Evolutionary conservation across 2,113 vertebrate genomes (phyloP).

Genomic region (Gasterosteus nipponicus): DNA sequence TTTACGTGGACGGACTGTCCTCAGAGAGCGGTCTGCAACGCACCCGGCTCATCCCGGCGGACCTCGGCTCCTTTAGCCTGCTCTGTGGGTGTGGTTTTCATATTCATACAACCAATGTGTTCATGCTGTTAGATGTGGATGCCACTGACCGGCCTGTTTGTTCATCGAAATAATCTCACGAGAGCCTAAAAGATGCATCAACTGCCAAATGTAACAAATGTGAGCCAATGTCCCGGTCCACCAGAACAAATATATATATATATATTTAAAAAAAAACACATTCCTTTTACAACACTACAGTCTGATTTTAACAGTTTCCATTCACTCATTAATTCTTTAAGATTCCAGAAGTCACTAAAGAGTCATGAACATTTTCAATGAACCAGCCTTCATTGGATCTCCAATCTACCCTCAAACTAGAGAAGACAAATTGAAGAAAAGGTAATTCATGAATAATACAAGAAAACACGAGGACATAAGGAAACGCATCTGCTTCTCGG

Average conservation of each 20-base stretch:
- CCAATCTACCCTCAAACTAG: neutral
- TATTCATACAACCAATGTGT: neutral
- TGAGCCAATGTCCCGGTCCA: neutral
- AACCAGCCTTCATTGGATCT: neutral
- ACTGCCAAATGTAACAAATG: neutral
- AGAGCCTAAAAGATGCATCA: neutral
- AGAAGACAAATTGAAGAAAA: neutral
- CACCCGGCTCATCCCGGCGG: neutral
- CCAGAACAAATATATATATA: constrained; percentile 1
- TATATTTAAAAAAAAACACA: too few relatives aligned
- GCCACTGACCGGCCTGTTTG: neutral
- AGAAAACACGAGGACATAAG: neutral
- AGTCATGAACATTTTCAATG: neutral
- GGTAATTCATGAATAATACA: neutral
- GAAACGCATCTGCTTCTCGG: neutral
- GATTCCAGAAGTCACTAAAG: neutral
- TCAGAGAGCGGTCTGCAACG: neutral
- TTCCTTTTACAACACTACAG: neutral
- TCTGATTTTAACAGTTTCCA: neutral
- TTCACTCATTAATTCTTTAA: neutral
- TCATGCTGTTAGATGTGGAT: neutral
- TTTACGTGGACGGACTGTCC: neutral
- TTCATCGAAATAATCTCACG: constrained; percentile 12
- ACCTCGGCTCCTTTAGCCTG: too few relatives aligned
- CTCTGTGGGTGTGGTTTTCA: neutral